A percentile compares a stretch with the other conserved stretches of the same genome.
Conservation (phyloP, 2,113 vertebrate genomes). For the Emydura subglobosa region DNA sequence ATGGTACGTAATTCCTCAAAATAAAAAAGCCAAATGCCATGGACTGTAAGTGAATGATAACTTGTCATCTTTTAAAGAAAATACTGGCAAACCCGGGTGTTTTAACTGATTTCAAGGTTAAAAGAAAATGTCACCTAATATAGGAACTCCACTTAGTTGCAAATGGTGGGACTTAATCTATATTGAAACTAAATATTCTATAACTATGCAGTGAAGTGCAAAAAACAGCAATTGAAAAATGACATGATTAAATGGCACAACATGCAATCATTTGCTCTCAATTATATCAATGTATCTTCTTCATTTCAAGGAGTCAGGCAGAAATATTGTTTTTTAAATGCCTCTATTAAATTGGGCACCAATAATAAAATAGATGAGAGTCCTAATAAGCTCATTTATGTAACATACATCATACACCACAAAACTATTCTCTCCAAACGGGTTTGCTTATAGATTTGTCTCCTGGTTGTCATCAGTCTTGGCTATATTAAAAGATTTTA, state of each 20-base stretch:
- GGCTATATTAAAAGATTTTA: slow-evolving; percentile 76
- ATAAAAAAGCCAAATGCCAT: slow-evolving; percentile 30
- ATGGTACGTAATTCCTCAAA: slow-evolving; percentile 56
- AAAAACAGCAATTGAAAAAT: slow-evolving; percentile 88
- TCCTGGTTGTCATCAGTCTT: slow-evolving; percentile 76
- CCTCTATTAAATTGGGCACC: slow-evolving; percentile 86
- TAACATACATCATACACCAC: slow-evolving; percentile 83
- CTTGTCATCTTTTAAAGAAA: slow-evolving; percentile 69
- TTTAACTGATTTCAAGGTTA: slow-evolving; percentile 77
- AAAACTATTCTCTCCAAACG: slow-evolving; percentile 80
- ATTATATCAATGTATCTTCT: slow-evolving; percentile 89
- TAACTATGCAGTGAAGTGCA: slow-evolving; percentile 83
- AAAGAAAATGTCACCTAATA: slow-evolving; percentile 72
- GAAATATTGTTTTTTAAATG: slow-evolving; percentile 91
- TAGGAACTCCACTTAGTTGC: slow-evolving; percentile 64
- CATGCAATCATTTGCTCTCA: slow-evolving; percentile 88
- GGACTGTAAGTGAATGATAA: slow-evolving; percentile 68
- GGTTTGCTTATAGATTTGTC: slow-evolving; percentile 81
- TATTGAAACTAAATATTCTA: slow-evolving; percentile 84
- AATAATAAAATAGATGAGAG: slow-evolving; percentile 89
- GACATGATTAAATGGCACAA: slow-evolving; percentile 88
- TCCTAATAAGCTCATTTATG: slow-evolving; percentile 87
- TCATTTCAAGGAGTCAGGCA: slow-evolving; percentile 84
- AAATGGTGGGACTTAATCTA: slow-evolving; percentile 78
- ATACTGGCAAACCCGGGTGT: slow-evolving; percentile 48